A percentile compares a stretch with the other conserved stretches of the same genome.
Conservation (phyloP, 1,140 invertebrate species). For the Eriosoma lanigerum region DNA sequence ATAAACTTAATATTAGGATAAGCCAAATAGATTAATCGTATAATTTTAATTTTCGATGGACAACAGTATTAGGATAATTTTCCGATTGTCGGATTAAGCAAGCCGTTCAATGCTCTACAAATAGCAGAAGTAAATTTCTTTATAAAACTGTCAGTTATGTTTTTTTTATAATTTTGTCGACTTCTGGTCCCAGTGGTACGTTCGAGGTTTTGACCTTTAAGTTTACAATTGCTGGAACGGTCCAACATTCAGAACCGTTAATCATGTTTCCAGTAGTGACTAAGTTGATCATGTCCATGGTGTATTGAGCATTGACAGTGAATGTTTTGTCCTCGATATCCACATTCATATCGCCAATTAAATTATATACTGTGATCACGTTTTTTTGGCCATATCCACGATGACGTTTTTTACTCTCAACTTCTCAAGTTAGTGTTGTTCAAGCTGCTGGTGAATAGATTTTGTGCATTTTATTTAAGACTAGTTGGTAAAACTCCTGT, state of each 20-base stretch:
- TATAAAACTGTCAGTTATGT: neutral
- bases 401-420: neutral
- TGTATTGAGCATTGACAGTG: neutral
- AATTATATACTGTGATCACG: neutral
- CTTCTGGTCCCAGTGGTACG: too few relatives aligned
- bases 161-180: neutral
- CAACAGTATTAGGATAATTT: too few relatives aligned
- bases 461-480: neutral
- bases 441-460: neutral
- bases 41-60: too few relatives aligned
- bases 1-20: too few relatives aligned
- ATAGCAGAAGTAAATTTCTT: neutral
- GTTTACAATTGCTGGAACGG: too few relatives aligned
- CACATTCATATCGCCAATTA: neutral
- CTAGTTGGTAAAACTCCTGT: neutral
- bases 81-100: neutral
- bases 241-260: neutral
- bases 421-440: neutral
- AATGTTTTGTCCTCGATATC: neutral
- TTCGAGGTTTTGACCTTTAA: neutral
- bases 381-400: neutral
- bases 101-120: neutral
- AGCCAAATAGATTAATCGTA: too few relatives aligned
- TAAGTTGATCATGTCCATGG: neutral
- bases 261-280: too few relatives aligned